Conservation (phyloP, 2,797 vertebrate genomes). For the Cynopterus sphinx region DNA sequence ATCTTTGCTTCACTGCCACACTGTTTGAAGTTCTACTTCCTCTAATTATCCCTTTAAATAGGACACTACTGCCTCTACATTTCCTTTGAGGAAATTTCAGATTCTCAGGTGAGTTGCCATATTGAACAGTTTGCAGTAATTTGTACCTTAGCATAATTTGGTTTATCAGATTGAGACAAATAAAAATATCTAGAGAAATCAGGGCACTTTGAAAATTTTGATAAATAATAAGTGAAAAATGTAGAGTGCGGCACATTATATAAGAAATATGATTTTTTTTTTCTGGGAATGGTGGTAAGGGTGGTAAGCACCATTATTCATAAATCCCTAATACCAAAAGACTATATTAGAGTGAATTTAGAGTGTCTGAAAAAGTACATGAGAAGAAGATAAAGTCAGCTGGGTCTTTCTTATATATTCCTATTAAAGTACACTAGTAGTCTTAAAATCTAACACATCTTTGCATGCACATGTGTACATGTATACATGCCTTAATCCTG, state of each 20-base stretch:
- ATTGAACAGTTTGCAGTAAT: not conserved
- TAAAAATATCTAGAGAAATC: not conserved
- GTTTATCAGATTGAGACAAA: not conserved
- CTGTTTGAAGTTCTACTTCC: not conserved
- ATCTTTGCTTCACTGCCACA: not conserved
- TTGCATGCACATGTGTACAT: not conserved
- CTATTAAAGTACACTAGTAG: not conserved
- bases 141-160: not conserved
- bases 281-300: rapidly evolving
- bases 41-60: not conserved
- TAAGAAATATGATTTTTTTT: not conserved
- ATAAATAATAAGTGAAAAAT: not conserved
- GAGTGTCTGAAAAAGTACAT: not conserved
- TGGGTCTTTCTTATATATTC: not conserved
- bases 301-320: not conserved
- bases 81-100: not conserved
- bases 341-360: not conserved
- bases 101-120: not conserved
- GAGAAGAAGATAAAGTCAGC: not conserved
- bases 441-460: not conserved
- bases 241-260: not conserved
- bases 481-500: not conserved
- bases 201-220: not conserved
- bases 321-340: not conserved
- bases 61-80: not conserved